phyloP scores from a whole-genome alignment of 1,140 invertebrate genomes.

The Subanguina moxae region DNA sequence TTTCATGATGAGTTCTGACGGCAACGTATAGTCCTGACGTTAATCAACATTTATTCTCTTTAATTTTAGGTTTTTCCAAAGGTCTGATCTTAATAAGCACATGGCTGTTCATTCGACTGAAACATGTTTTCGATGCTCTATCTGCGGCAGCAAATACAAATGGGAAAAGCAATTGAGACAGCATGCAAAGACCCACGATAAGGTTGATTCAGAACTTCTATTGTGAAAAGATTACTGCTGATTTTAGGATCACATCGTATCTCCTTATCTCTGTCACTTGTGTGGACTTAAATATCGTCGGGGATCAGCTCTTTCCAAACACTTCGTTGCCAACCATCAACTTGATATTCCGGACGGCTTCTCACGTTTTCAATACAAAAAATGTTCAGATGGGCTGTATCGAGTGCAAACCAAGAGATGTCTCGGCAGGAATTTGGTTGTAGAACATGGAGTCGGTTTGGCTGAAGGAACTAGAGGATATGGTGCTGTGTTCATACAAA shows the following conservation, averaged over 20 bases:
- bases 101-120: constrained; percentile 28
- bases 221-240: background rate
- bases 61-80: constrained; percentile 30
- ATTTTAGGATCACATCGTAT: constrained; percentile 25
- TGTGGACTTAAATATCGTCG: constrained; percentile 33
- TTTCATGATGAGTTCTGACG: no score
- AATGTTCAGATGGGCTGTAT: constrained; percentile 40
- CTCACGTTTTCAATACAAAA: constrained; percentile 47
- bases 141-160: constrained; percentile 31
- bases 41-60: background rate
- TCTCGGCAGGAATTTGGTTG: constrained; percentile 14
- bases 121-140: constrained; percentile 24
- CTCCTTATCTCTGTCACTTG: constrained; percentile 42
- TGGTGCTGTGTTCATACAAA: background rate
- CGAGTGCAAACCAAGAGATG: constrained; percentile 37
- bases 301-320: constrained; percentile 37
- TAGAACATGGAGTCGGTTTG: background rate
- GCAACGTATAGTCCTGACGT: no score
- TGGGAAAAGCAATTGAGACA: constrained; percentile 42
- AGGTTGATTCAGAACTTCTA: no score
- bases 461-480: background rate
- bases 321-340: constrained; percentile 31
- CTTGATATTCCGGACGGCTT: constrained; percentile 41
- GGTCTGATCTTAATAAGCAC: constrained; percentile 40
- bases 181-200: constrained; percentile 34